A percentile compares a stretch with the other conserved stretches of the same genome.
Evolutionary conservation across 2,888 invertebrate species (phyloP).

Genomic region (Sclerodermus sp.): DNA sequence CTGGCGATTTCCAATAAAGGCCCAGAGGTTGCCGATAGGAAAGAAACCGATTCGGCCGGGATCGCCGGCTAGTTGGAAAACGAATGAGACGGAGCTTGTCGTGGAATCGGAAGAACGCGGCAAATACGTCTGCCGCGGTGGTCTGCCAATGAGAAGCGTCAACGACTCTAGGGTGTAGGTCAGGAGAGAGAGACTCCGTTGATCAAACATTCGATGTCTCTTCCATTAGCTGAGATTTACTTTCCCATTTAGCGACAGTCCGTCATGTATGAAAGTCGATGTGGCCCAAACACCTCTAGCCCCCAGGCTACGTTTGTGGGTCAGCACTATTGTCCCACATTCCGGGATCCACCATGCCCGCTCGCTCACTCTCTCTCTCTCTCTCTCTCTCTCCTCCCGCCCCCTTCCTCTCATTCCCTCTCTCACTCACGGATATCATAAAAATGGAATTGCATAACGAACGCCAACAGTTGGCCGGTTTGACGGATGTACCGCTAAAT

Average conservation of each 20-base stretch:
- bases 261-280: slow-evolving; percentile 53
- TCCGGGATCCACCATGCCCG: slow-evolving; percentile 19
- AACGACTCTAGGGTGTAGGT: slow-evolving; percentile 54
- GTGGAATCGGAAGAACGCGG: slow-evolving; percentile 26
- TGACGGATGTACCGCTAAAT: too few species aligned
- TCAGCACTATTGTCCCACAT: slow-evolving; percentile 32
- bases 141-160: slow-evolving; percentile 47
- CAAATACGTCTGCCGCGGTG: slow-evolving; percentile 4
- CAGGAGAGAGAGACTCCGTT: slow-evolving; percentile 43
- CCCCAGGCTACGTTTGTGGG: slow-evolving; percentile 21
- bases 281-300: slow-evolving; percentile 21
- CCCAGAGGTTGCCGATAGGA: too few species aligned
- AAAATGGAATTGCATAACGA: too few species aligned
- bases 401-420: too few species aligned
- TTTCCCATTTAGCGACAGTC: slow-evolving; percentile 53
- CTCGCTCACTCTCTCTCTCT: too few species aligned
- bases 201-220: slow-evolving; percentile 55
- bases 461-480: too few species aligned
- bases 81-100: neutral
- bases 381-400: too few species aligned
- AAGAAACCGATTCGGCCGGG: too few species aligned
- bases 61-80: too few species aligned
- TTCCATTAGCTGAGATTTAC: slow-evolving; percentile 55
- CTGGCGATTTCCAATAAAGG: too few species aligned
- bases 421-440: too few species aligned